Evolutionary conservation across 2,888 invertebrate species (phyloP), one percentile per base, ranked within the genome.

Genomic region (Microplitis deprimator): DNA sequence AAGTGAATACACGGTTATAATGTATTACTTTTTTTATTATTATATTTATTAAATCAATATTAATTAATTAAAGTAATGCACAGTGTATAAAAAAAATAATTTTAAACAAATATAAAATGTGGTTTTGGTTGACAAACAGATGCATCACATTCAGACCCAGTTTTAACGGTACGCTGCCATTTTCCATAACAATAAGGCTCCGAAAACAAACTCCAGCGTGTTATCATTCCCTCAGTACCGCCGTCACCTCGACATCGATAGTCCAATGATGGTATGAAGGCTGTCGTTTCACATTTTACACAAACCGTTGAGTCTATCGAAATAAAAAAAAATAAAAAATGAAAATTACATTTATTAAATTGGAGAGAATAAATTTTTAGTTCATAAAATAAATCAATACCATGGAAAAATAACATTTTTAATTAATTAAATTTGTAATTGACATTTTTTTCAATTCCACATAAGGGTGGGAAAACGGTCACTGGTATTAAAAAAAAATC

Each of bases 181-280:
- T 96, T 96, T 61, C 97, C 97, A 86, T 96, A 96, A 90, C 97
- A 97, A 85, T 96, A 95, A 0, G 95, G 95, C n/a, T 94, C 94
- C 68, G 95, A 94, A 50, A 97, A 92, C 59, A 96, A 96, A 84
- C 95, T 95, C 94, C 95, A 97, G 77, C 96, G 92, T 10, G 96
- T 96, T 79, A 94, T 92, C 87, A 85, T 86, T 39, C 86, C 86
- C 79, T 87, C 87, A 78, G 83, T 83, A 65, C 87, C 94, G 0
- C 97, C 97, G 88, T 97, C 96, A 0, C 97, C 97, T 80, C 94
- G 94, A 91, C 97, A 97, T 69, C 95, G 92, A 93, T 94, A 94
- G 79, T 94, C 94, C 40, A 95, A 90, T 79, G 93, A 93, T 65
- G 94, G 93, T 73, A 95, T 92, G 78, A 96, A 92, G 0, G 96